Conservation (phyloP, 2,888 invertebrate species). For the Trissolcus japonicus region DNA sequence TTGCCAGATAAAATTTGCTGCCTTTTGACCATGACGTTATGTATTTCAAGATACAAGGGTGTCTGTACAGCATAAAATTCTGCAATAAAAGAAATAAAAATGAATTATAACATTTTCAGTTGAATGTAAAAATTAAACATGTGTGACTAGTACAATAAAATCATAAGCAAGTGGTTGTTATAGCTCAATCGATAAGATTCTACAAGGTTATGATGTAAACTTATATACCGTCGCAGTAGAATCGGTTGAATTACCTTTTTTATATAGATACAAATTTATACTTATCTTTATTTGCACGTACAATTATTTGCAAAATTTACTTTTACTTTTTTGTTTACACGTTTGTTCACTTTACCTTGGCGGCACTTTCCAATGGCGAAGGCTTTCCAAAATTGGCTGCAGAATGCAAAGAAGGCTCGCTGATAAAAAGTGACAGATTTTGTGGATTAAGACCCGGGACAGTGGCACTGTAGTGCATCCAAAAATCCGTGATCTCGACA, state of each 20-base stretch:
- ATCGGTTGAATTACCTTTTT: neutral
- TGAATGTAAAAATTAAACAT: too few species aligned
- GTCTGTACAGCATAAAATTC: conserved; percentile 91
- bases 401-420: conserved; percentile 80
- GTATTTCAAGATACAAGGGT: conserved; percentile 90
- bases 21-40: conserved; percentile 88
- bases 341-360: conserved; percentile 79
- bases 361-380: conserved; percentile 85
- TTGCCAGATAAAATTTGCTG: conserved; percentile 86
- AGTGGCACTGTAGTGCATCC: conserved; percentile 83
- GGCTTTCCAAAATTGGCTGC: conserved; percentile 72
- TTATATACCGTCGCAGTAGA: too few species aligned
- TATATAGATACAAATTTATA: neutral
- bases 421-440: conserved; percentile 85
- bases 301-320: too few species aligned
- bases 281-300: too few species aligned
- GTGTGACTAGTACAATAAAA: too few species aligned
- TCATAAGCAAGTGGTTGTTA: too few species aligned
- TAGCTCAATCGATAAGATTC: too few species aligned
- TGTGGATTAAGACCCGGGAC: conserved; percentile 80
- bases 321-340: too few species aligned
- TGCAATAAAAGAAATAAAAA: conserved; percentile 69
- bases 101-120: neutral
- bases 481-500: conserved; percentile 87
- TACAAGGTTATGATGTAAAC: too few species aligned